Conservation (phyloP, 37 sponge, comb jelly and placozoan species). For the Axinella damicornis region DNA sequence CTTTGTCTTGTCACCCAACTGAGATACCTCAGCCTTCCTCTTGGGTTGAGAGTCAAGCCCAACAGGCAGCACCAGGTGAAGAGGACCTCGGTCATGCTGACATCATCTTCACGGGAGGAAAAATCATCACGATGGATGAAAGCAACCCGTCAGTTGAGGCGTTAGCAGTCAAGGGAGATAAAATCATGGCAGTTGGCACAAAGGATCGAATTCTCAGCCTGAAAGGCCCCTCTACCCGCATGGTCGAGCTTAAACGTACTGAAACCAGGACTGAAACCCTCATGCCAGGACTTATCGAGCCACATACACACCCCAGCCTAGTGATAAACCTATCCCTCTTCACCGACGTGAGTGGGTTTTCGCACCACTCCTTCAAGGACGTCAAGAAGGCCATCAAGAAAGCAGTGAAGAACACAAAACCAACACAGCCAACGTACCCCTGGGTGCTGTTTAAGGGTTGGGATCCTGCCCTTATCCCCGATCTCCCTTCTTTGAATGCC, state of each 20-base stretch:
- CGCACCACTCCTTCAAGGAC: not conserved
- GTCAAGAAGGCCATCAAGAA: slow-evolving; percentile 5
- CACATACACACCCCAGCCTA: slow-evolving; percentile 59
- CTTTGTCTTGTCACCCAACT: too few relatives aligned
- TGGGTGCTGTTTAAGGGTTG: slow-evolving; percentile 58
- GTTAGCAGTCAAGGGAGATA: too few relatives aligned
- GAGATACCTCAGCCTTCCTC: too few relatives aligned
- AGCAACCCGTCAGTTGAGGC: not conserved
- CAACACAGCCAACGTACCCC: not conserved
- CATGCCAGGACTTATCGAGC: slow-evolving; percentile 70
- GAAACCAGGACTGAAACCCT: too few relatives aligned
- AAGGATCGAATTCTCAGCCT: not conserved
- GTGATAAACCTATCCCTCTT: not conserved
- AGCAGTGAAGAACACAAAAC: not conserved
- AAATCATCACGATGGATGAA: not conserved
- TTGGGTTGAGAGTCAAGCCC: too few relatives aligned
- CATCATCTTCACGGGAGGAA: not conserved
- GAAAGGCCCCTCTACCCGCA: not conserved
- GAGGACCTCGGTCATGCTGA: too few relatives aligned
- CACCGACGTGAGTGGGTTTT: slow-evolving; percentile 2
- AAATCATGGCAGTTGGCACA: too few relatives aligned
- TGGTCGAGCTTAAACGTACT: slow-evolving; percentile 3
- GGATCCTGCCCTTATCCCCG: slow-evolving; percentile 38
- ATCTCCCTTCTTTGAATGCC: slow-evolving; percentile 39
- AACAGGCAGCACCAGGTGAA: too few relatives aligned